A percentile compares a stretch with the other conserved stretches of the same genome.
Evolutionary conservation across 2,888 invertebrate genomes (phyloP).

Genomic region (Athalia cordata): DNA sequence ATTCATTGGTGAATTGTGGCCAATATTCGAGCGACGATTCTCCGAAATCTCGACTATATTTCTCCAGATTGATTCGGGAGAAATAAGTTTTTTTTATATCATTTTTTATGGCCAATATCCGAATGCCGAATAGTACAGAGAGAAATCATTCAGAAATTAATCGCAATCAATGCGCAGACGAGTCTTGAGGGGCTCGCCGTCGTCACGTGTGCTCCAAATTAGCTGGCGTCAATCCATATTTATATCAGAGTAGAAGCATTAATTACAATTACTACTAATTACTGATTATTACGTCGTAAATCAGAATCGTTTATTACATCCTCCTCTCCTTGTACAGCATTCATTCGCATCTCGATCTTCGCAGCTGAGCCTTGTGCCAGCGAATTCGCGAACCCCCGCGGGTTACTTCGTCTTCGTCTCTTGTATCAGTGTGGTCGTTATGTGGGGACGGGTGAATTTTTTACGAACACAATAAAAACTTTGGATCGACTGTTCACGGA

Average conservation of each 20-base stretch:
- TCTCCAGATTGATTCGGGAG: not conserved
- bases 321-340: not conserved
- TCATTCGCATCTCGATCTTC: constrained; percentile 9
- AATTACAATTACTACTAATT: constrained; percentile 64
- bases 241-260: constrained; percentile 53
- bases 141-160: constrained; percentile 6
- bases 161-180: constrained; percentile 31
- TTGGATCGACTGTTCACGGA: too few species aligned
- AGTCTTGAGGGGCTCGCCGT: constrained; percentile 1
- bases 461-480: too few species aligned
- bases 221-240: constrained; percentile 61
- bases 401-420: too few species aligned
- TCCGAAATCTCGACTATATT: too few species aligned
- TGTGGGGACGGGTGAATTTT: too few species aligned
- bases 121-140: not conserved
- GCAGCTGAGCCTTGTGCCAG: not conserved
- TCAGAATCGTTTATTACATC: constrained; percentile 62
- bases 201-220: not conserved
- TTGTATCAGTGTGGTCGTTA: too few species aligned
- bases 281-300: constrained; percentile 63
- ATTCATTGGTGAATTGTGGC: constrained; percentile 30
- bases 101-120: not conserved
- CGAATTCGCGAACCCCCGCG: too few species aligned
- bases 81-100: not conserved
- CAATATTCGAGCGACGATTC: not conserved